Evolutionary conservation across 2,113 vertebrate genomes (phyloP), one percentile per base, ranked within the genome.

Genomic region (Psilopogon haemacephalus): DNA sequence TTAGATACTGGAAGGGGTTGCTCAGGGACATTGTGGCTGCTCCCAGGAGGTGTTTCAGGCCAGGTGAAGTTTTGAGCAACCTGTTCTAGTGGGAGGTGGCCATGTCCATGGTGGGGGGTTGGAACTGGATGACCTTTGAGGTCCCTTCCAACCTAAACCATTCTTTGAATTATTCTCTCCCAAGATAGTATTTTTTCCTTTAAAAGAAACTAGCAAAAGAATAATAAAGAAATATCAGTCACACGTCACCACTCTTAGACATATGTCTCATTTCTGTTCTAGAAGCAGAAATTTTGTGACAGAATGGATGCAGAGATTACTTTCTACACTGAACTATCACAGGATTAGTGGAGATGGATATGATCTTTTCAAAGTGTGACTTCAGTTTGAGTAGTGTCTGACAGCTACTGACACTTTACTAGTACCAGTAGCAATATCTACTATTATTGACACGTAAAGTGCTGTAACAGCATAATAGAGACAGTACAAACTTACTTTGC

Each of bases 201-300:
- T 71, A 28, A 60, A 55, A 59, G 1, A 79, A 82, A 15, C 1
- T 23, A 68, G 46, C 3, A n/a, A 40, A 38, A 27, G n/a, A 59
- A 33, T 35, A 56, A 16, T 27, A 19, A 3, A 62, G 5, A 38
- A 27, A 67, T 14, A 54, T 33, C 7, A 32, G 2, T 86, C 2
- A 0, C 5, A 26, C 7, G 40, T 27, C 12, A 37, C 9, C 28
- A 38, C 10, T 65, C 10, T 12, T 52, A 58, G 50, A 70, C 73
- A 65, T 37, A 15, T 0, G 0, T 32, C 9, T 42, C 12, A 52
- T 2, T 60, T 88, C 21, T 77, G 8, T 30, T 48, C 23, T 3
- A 69, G 65, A 81, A 84, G 54, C 4, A 89, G 6, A 89, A 63
- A 54, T 42, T 55, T 1, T 63, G 12, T 59, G 8, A 14, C 5